Evolutionary conservation across 2,888 invertebrate genomes (phyloP).

Genomic region (Schizaphis graminum): DNA sequence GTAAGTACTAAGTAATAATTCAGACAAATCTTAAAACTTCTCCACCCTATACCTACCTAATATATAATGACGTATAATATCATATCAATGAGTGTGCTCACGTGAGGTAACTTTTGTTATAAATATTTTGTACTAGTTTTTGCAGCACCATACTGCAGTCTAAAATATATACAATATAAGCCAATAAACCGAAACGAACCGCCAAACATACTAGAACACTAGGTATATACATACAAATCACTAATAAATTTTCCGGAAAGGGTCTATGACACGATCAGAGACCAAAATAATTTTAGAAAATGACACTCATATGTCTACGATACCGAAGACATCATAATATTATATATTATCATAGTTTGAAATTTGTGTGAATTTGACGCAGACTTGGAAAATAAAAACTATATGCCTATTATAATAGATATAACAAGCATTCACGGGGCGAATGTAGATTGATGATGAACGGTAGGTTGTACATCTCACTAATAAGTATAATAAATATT

Average conservation of each 20-base stretch:
- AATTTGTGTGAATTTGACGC: background rate
- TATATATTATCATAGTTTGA: background rate
- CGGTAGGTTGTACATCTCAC: background rate
- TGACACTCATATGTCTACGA: background rate
- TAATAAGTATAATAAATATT: background rate
- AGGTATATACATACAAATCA: background rate
- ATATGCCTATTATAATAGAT: background rate
- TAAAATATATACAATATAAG: background rate
- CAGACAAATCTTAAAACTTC: slow-evolving; percentile 1
- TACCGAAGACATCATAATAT: background rate
- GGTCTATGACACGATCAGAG: background rate
- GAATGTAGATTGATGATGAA: background rate
- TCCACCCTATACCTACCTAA: slow-evolving; percentile 1
- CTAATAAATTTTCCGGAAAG: background rate
- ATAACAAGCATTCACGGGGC: background rate
- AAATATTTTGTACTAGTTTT: slow-evolving; percentile 39
- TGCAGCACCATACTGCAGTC: background rate
- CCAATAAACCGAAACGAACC: background rate
- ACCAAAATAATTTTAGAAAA: background rate
- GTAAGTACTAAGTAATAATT: background rate
- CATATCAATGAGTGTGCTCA: background rate
- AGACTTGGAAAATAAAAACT: background rate
- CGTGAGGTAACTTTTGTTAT: slow-evolving; percentile 43
- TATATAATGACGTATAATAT: background rate
- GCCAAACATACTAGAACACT: background rate